Base-by-base conservation (phyloP, 92 coral and sea anemone genomes). In the Palythoa grandiflora region DNA sequence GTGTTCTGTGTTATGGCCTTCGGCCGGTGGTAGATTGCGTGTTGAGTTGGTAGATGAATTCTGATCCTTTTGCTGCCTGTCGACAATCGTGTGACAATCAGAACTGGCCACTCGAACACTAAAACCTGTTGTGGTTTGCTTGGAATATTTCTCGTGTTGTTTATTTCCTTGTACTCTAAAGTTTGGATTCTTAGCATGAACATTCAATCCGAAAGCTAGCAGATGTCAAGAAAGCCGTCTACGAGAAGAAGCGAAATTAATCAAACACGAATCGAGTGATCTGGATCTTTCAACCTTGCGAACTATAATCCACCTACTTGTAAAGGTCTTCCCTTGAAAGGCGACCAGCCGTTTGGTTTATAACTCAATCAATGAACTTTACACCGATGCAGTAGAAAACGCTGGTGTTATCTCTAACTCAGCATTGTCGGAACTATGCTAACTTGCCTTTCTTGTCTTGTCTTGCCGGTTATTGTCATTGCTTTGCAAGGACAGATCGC, bases 401-500 rank as follows among this genome's bases (percentile, higher is more conserved):
- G 28, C 19, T 81, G 40, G 59, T 70, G 8, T 10, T 68, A 68
- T 40, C 83, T 51, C 21, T 11, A 48, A 20, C 48, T 47, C 40
- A 66, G 38, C 5, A 74, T 74, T 12, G 35, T 63, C 37, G 39
- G 61, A 66, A 81, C 86, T 65, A 81, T 81, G 86, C 60, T 66
- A 14, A 66, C 19, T 51, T 50, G 75, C 19, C 75, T 81, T 63
- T 68, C 57, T 40, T 51, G 73, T 80, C 85, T 80, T 28, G 60
- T 65, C 8, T 51, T 81, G 21, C 19, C 40, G 44, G 13, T 68
- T 44, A 36, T 36, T 81, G 47, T 51, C 28, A 37, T 66, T 66
- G 76, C 74, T 70, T 37, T 81, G 63, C 86, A 81, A 21, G 75
- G 86, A 35, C 75, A 81, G 75, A 44, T 51, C 65, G 79, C 89